Percentiles rank a stretch among this genome's conserved stretches.
Conservation (phyloP, 2,797 vertebrate species). For the Danio kyathit region DNA sequence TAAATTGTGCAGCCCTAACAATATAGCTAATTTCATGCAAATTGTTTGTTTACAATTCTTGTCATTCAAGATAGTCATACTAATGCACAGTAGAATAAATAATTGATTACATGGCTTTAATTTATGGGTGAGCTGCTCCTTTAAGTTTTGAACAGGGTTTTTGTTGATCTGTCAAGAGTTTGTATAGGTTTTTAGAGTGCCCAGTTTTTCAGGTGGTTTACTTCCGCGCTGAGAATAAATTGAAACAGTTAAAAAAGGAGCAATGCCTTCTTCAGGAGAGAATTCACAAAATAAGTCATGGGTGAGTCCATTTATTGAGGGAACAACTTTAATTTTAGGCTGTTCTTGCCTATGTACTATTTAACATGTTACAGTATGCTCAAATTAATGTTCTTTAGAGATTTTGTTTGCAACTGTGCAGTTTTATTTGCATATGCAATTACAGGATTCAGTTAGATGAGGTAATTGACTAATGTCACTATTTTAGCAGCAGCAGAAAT, state of each 20-base stretch:
- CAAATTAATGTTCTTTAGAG: background rate
- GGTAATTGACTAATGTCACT: background rate
- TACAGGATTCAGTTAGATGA: background rate
- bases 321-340: slow-evolving; percentile 3
- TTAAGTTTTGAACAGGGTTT: background rate
- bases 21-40: background rate
- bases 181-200: slow-evolving; percentile 21
- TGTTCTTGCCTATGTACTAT: background rate
- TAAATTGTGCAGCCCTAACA: too few species aligned
- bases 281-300: slow-evolving; percentile 61
- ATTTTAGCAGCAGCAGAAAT: slow-evolving; percentile 48
- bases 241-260: slow-evolving; percentile 73
- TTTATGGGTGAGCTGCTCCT: slow-evolving; percentile 14
- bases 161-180: slow-evolving; percentile 19
- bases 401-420: too few species aligned
- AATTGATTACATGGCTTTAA: background rate
- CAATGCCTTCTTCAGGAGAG: slow-evolving; percentile 72
- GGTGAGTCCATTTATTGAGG: slow-evolving; percentile 45
- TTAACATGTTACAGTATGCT: too few species aligned
- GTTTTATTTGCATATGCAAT: background rate
- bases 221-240: slow-evolving; percentile 71
- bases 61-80: too few species aligned
- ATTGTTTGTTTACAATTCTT: background rate
- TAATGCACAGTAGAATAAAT: too few species aligned
- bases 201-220: slow-evolving; percentile 61